Conservation (phyloP, 2,888 invertebrate genomes). For the Branchellion lobata region DNA sequence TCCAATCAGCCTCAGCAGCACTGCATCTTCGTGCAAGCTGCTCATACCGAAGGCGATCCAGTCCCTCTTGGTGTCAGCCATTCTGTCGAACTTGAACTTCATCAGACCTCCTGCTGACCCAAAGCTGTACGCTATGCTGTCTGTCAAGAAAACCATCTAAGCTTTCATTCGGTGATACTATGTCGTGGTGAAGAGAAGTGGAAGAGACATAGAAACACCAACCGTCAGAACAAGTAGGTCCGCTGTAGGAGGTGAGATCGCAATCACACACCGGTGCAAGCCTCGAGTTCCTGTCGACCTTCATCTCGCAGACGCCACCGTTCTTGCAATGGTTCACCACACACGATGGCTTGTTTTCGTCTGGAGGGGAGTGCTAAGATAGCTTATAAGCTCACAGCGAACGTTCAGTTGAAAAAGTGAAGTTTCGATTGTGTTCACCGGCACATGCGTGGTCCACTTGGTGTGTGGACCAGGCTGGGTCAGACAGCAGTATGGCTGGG, state of each 20-base stretch:
- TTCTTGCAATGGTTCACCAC: constrained; percentile 8
- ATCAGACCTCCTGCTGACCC: constrained; percentile 37
- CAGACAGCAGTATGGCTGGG: constrained; percentile 12
- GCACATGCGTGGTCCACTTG: background rate
- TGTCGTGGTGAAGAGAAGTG: background rate
- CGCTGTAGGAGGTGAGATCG: constrained; percentile 42
- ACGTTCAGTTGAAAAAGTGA: background rate
- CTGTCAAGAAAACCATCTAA: constrained; percentile 22
- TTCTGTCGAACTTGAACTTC: constrained; percentile 20
- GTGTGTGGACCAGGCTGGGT: background rate
- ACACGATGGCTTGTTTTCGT: background rate
- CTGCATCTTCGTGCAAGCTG: constrained; percentile 38
- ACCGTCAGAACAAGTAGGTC: constrained; percentile 44
- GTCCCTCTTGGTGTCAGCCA: constrained; percentile 41
- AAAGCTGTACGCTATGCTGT: constrained; percentile 45
- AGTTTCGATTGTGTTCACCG: background rate
- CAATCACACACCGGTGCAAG: constrained; percentile 22
- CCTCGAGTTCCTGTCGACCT: background rate
- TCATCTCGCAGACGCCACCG: constrained; percentile 28
- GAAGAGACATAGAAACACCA: background rate
- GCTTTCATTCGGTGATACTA: no score
- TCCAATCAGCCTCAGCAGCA: constrained; percentile 31
- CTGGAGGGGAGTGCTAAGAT: background rate
- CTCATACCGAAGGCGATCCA: constrained; percentile 42
- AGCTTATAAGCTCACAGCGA: no score